Percentiles rank a stretch among this genome's conserved stretches.
Evolutionary conservation across 2,113 vertebrate species (phyloP).

Genomic region (Panthera leo): DNA sequence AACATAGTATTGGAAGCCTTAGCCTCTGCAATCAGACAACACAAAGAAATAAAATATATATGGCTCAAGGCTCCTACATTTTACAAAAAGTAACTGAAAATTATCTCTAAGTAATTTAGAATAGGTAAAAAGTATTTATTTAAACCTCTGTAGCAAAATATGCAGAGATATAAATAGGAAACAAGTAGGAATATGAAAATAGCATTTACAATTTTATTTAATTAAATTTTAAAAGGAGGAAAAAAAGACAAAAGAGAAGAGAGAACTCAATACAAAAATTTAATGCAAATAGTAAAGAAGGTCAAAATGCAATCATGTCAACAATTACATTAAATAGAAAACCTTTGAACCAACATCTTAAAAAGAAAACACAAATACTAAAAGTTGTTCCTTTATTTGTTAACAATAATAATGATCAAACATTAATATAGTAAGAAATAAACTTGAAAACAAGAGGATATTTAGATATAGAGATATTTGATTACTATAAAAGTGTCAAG

Average conservation of each 20-base stretch:
- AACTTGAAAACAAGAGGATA: background rate
- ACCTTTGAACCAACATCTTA: background rate
- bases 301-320: background rate
- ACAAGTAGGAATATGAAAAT: background rate
- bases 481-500: background rate
- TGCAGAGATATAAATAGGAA: background rate
- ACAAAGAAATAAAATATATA: background rate
- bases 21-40: no score
- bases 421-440: background rate
- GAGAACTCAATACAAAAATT: background rate
- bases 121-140: background rate
- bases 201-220: constrained; percentile 8
- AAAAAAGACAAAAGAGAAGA: background rate
- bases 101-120: background rate
- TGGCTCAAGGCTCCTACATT: background rate
- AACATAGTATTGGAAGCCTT: no score
- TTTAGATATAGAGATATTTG: background rate
- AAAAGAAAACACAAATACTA: background rate
- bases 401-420: background rate
- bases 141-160: background rate
- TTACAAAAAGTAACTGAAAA: background rate
- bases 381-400: background rate
- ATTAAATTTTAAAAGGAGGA: background rate
- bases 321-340: constrained; percentile 23
- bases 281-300: background rate